A percentile compares a stretch with the other conserved stretches of the same genome.
Evolutionary conservation across 1,140 invertebrate genomes (phyloP).

Genomic region (Lordiphosa collinella): DNA sequence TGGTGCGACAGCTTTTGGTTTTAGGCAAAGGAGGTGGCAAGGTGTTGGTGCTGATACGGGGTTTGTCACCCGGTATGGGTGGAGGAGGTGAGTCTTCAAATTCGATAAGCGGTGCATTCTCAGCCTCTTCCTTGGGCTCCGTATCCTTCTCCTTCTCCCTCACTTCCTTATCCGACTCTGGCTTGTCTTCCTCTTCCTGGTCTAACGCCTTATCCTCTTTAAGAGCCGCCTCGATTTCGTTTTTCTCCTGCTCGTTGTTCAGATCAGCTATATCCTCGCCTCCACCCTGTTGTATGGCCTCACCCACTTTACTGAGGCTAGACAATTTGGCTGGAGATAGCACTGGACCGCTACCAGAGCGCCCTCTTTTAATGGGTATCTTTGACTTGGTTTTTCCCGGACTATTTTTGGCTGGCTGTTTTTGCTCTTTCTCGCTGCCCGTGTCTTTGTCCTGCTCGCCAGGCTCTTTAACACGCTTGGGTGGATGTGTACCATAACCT

Average conservation of each 20-base stretch:
- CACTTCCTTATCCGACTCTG: slow-evolving; percentile 7
- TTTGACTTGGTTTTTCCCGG: slow-evolving; percentile 73
- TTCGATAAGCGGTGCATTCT: slow-evolving; percentile 42
- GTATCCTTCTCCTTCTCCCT: slow-evolving; percentile 22
- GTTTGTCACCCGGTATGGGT: slow-evolving; percentile 53
- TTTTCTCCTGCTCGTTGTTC: slow-evolving; percentile 60
- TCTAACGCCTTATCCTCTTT: slow-evolving; percentile 44
- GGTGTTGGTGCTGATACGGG: slow-evolving; percentile 47
- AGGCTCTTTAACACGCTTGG: slow-evolving; percentile 46
- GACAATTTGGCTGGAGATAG: slow-evolving; percentile 62
- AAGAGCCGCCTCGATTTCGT: slow-evolving; percentile 70
- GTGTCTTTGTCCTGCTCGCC: slow-evolving; percentile 68
- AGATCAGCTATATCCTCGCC: slow-evolving; percentile 75
- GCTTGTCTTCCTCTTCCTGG: slow-evolving; percentile 38
- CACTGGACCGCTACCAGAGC: slow-evolving; percentile 50
- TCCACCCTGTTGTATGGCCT: slow-evolving; percentile 69
- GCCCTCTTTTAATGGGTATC: slow-evolving; percentile 73
- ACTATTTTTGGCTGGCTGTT: slow-evolving; percentile 54
- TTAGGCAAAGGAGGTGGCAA: slow-evolving; percentile 82
- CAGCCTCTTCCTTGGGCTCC: not conserved
- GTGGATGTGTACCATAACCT: slow-evolving; percentile 73
- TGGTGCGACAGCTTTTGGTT: slow-evolving; percentile 83
- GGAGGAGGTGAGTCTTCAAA: slow-evolving; percentile 28
- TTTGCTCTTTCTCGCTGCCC: slow-evolving; percentile 60
- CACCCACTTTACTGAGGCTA: slow-evolving; percentile 33